Percentiles rank a stretch among this genome's conserved stretches.
Evolutionary conservation across 2,888 invertebrate genomes (phyloP).

Genomic region (Rhopalosiphum nymphaeae): DNA sequence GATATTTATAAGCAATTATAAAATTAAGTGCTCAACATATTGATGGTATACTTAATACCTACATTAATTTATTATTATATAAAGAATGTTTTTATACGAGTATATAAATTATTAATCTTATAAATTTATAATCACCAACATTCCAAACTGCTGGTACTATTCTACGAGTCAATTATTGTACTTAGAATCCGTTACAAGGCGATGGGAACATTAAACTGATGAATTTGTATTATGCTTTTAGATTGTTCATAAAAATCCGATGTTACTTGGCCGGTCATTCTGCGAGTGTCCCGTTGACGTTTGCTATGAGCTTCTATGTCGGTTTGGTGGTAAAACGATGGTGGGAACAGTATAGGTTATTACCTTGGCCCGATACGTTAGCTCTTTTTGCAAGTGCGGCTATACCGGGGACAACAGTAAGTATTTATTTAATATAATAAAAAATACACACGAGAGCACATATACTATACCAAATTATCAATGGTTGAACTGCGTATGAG

Average conservation of each 20-base stretch:
- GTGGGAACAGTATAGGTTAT: constrained; percentile 94
- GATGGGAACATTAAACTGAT: not conserved
- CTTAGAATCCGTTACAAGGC: not conserved
- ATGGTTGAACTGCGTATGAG: no score
- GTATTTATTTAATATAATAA: constrained; percentile 70
- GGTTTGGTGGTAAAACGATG: constrained; percentile 91
- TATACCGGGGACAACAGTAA: constrained; percentile 86
- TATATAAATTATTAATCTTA: not conserved
- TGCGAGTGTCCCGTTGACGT: constrained; percentile 93
- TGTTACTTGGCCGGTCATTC: constrained; percentile 89
- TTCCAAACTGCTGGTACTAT: not conserved
- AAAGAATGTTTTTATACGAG: not conserved
- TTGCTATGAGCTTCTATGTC: constrained; percentile 95
- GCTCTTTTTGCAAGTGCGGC: constrained; percentile 92
- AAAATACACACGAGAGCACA: no score
- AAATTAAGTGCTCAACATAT: not conserved
- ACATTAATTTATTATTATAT: not conserved
- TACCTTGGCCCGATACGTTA: constrained; percentile 95
- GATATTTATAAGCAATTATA: not conserved
- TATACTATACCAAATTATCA: no score
- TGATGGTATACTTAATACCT: not conserved
- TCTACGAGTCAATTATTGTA: not conserved
- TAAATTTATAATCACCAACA: not conserved
- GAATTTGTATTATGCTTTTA: constrained; percentile 71
- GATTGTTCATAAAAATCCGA: constrained; percentile 88